Base-by-base conservation (phyloP, 2,888 invertebrate species). In the Apodemia mormo region DNA sequence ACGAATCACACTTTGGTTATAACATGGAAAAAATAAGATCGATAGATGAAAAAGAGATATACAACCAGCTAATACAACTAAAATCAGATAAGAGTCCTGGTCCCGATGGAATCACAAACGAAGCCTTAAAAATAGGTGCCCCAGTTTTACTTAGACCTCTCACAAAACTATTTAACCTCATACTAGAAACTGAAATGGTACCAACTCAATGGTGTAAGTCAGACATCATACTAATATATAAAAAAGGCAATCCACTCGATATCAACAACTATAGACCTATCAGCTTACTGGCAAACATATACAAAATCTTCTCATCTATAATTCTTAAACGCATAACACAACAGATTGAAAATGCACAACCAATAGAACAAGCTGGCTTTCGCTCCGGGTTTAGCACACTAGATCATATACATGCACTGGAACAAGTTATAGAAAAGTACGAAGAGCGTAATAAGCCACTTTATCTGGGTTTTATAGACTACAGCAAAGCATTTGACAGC, bases 71-170 rank as follows among this genome's bases (percentile, higher is more conserved):
- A 2, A 68, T 68, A 40, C 70, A 70, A 33, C 61, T 76, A 2
- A 77, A 74, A 71, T 12, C 33, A 29, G 74, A 76, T 2, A 75
- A 71, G 72, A 73, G 72, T 58, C 74, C 75, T 8, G 75, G 74
- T 0, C 73, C 76, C 1, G 76, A 76, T 40, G 73, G 70, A 9
- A 69, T 78, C 61, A 52, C 64, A 67, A 78, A 76, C 66, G 76
- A 77, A 68, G 70, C 71, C 1, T 45, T 78, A 14, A 78, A 75
- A 74, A 1, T 52, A 12, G 76, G 74, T 5, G 54, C 54, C 45
- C 9, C 64, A 5, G n/a, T 73, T 9, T 54, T 75, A 69, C 14
- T 69, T 1, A 43, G 10, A 33, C 74, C 72, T 43, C 67, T 77
- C 22, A 70, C 68, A n/a, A 2, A 68, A 8, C 30, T 72, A 43